A percentile compares a stretch with the other conserved stretches of the same genome.
Conservation (phyloP, 1,140 invertebrate species). For the Laupala kohalensis region DNA sequence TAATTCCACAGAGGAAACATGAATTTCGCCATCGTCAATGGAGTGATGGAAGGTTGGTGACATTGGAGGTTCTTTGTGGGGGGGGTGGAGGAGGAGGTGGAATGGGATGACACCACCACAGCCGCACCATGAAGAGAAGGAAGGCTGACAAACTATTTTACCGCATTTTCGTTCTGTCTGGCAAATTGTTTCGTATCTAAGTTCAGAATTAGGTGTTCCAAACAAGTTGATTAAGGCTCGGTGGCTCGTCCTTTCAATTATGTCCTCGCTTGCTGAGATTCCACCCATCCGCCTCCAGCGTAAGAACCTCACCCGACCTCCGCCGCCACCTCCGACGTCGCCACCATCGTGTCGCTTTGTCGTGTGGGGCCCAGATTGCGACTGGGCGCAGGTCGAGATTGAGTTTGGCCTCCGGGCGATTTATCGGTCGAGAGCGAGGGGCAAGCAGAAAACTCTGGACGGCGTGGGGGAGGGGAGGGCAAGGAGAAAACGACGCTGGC, state of each 20-base stretch:
- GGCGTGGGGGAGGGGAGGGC: not conserved
- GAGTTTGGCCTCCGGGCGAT: constrained; percentile 6
- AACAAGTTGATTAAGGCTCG: constrained; percentile 9
- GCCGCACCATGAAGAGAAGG: not conserved
- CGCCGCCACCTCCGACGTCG: not conserved
- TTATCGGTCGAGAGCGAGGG: not conserved
- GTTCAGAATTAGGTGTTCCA: constrained; percentile 7
- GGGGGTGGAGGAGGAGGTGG: not conserved
- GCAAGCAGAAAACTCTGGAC: not conserved
- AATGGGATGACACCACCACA: not conserved
- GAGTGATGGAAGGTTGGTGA: too few species aligned
- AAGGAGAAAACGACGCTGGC: too few species aligned
- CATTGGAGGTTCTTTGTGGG: not conserved
- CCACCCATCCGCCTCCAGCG: not conserved
- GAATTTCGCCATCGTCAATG: too few species aligned
- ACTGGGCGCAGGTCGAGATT: constrained; percentile 1
- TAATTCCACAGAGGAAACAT: too few species aligned
- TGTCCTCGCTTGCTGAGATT: too few species aligned
- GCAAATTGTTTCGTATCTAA: constrained; percentile 14
- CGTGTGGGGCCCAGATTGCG: constrained; percentile 1
- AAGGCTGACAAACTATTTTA: constrained; percentile 14
- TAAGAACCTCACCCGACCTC: not conserved
- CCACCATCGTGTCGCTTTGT: not conserved
- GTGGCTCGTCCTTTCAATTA: not conserved
- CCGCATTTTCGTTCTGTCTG: constrained; percentile 14